Conservation (phyloP, 2,888 invertebrate genomes). For the Rhabditophanes sp. region DNA sequence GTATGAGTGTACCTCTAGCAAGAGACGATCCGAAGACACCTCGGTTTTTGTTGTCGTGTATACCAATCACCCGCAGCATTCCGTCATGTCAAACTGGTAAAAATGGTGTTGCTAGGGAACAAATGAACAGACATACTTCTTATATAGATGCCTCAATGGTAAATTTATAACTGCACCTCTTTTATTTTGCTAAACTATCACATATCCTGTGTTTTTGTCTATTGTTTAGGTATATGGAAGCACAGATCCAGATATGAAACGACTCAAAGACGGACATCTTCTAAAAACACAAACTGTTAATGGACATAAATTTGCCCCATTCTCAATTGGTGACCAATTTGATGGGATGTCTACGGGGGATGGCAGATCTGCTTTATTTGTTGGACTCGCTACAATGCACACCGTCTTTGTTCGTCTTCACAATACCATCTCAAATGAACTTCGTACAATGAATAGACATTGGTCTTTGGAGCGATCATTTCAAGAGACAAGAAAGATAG, state of each 20-base stretch:
- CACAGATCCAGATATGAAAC: no score
- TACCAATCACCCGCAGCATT: constrained; percentile 56
- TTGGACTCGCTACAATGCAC: constrained; percentile 51
- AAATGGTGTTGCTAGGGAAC: constrained; percentile 72
- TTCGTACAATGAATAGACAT: constrained; percentile 39
- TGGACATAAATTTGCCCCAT: no score
- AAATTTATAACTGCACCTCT: no score
- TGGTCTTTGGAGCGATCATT: constrained; percentile 34
- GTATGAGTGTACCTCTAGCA: no score
- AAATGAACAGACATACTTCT: constrained; percentile 59
- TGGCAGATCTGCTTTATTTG: constrained; percentile 31
- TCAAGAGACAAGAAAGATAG: constrained; percentile 46
- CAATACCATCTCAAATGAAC: constrained; percentile 51
- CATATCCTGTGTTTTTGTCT: no score
- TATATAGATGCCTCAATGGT: constrained; percentile 60
- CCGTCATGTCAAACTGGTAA: constrained; percentile 89
- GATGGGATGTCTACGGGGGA: constrained; percentile 34
- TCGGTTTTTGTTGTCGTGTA: no score
- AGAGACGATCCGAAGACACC: no score
- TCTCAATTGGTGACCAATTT: no score
- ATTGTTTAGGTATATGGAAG: no score
- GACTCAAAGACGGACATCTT: no score
- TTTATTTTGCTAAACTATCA: no score
- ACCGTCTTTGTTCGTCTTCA: constrained; percentile 68
- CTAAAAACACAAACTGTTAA: no score